Evolutionary conservation across 2,797 vertebrate species (phyloP).

Genomic region (Esox masquinongy): DNA sequence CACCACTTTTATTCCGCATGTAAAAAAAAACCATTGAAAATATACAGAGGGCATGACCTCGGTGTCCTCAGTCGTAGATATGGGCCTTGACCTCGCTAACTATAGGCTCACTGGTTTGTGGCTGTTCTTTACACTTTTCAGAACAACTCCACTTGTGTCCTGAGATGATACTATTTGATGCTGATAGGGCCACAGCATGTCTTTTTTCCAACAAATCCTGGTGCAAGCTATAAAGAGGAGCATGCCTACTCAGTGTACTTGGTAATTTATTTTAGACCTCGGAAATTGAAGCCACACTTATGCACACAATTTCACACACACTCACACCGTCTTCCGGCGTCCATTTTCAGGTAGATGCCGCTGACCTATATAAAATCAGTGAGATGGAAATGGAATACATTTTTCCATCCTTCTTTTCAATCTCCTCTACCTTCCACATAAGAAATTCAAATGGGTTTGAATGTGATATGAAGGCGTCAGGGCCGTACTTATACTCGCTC

Average conservation of each 20-base stretch:
- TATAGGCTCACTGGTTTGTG: background rate
- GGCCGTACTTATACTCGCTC: slow-evolving; percentile 6
- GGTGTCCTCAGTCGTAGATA: no score
- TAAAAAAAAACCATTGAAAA: no score
- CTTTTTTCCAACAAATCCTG: background rate
- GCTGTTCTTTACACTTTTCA: background rate
- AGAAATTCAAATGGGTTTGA: slow-evolving; percentile 50
- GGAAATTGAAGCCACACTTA: background rate
- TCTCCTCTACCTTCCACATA: slow-evolving; percentile 33
- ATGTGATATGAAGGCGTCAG: slow-evolving; percentile 15
- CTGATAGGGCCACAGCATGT: background rate
- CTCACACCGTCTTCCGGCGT: slow-evolving; percentile 17
- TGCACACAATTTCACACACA: slow-evolving; percentile 19
- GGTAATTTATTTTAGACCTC: background rate
- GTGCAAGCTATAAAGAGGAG: background rate
- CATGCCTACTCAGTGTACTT: background rate
- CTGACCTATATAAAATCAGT: slow-evolving; percentile 28
- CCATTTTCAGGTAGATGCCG: slow-evolving; percentile 34
- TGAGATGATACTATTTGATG: background rate
- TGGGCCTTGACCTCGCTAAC: no score
- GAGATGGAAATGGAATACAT: slow-evolving; percentile 25
- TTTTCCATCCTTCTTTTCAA: slow-evolving; percentile 37
- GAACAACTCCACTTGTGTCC: background rate
- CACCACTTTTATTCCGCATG: no score
- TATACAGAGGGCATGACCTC: no score